phyloP scores from a whole-genome alignment of 2,113 vertebrate genomes.

The Dipodomys stephensi region DNA sequence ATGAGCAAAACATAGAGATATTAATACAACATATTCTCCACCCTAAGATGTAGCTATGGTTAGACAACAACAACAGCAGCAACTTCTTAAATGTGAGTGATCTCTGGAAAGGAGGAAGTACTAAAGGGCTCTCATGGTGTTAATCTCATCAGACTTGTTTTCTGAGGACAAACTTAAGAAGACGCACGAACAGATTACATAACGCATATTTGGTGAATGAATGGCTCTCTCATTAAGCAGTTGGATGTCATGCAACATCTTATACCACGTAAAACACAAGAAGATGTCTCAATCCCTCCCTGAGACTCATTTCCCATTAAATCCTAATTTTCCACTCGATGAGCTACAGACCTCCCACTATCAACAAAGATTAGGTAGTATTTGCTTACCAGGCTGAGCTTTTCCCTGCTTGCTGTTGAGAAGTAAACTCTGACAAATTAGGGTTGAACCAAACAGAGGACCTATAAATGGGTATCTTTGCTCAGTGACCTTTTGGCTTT shows the following conservation, averaged over 20 bases:
- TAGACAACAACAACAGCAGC: neutral
- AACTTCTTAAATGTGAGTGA: neutral
- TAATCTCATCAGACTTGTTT: constrained; percentile 48
- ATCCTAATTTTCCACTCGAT: constrained; percentile 77
- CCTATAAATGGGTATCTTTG: constrained; percentile 58
- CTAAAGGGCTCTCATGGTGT: neutral
- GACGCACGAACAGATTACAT: constrained; percentile 59
- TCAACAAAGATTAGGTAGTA: constrained; percentile 71
- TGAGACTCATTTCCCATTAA: constrained; percentile 71
- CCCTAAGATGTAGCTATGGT: neutral
- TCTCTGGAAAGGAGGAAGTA: neutral
- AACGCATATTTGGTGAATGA: constrained; percentile 67
- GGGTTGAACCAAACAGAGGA: constrained; percentile 42
- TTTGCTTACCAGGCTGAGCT: constrained; percentile 48
- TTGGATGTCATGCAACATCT: constrained; percentile 67
- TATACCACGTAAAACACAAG: constrained; percentile 66
- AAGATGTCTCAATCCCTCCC: constrained; percentile 73
- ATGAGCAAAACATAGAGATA: neutral
- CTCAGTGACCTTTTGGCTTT: constrained; percentile 14
- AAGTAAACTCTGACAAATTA: constrained; percentile 47
- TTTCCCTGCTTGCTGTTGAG: neutral
- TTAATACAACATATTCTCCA: neutral
- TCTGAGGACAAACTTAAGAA: constrained; percentile 45
- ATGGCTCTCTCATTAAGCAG: constrained; percentile 63
- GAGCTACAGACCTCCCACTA: constrained; percentile 66